Evolutionary conservation across 2,113 vertebrate species (phyloP), one percentile per base, ranked within the genome.

Genomic region (Piaya cayana): DNA sequence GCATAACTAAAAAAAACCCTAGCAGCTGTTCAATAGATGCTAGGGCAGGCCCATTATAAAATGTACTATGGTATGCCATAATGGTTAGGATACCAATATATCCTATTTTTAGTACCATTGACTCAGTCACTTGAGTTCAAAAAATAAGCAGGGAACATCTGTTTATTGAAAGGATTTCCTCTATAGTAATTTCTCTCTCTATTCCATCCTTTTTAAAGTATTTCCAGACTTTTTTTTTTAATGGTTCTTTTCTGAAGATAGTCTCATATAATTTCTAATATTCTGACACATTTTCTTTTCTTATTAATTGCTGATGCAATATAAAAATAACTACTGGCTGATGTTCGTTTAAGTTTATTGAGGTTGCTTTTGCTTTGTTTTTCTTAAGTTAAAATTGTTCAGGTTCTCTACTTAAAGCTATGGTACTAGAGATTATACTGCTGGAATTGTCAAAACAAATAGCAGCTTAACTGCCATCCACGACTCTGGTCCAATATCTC

Each of bases 361-460:
- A 18, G 22, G 26, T 58, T 74, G 30, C 30, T 89, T 89, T 60
- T 90, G 13, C n/a, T 72, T 26, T 53, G 7, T 70, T 79, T 93
- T 88, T 63, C 22, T 69, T 50, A 68, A 47, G 70, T 93, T 83
- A 81, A 88, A 80, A 59, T n/a, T 37, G 36, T 75, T 50, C 8
- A 6, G 47, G 15, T n/a, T 72, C n/a, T 29, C 26, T 88, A 12
- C 23, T 83, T 90, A 82, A 80, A 77, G 32, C 29, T 84, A 68
- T 82, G 52, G 18, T 79, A 86, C n/a, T 17, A 29, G 83, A 76
- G 62, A 53, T 37, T 65, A 32, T 96, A 82, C 39, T 95, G 80
- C 87, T 95, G 95, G 82, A 96, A 96, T 93, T 95, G 96, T 97
- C 98, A 98, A 95, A 97, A 94, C 90, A 97, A 96, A 95, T 94